Conservation (phyloP, 2,797 vertebrate genomes). For the Corythornis leucogaster region DNA sequence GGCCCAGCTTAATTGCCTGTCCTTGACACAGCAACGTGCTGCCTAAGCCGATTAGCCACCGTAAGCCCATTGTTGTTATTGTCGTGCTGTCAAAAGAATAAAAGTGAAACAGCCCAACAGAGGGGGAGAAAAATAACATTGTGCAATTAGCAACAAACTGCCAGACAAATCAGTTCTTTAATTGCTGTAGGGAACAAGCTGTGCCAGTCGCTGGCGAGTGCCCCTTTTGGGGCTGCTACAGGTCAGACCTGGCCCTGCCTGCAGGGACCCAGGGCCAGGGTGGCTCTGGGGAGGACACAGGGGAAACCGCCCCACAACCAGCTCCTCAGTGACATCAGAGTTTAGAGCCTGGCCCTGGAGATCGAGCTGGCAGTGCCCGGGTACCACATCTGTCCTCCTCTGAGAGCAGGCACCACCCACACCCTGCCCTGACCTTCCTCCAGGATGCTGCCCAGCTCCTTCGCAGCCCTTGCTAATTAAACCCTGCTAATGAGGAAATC, state of each 20-base stretch:
- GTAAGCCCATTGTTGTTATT: slow-evolving; percentile 60
- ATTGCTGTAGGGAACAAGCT: not conserved
- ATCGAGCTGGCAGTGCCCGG: too few species aligned
- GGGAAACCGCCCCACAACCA: accelerated
- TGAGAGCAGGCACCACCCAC: accelerated
- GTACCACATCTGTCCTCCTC: accelerated
- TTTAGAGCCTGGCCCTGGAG: accelerated
- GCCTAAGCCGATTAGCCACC: slow-evolving; percentile 62
- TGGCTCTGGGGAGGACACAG: not conserved
- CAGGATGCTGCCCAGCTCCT: not conserved
- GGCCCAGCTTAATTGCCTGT: slow-evolving; percentile 75
- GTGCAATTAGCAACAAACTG: not conserved
- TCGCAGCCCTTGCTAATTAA: slow-evolving; percentile 5
- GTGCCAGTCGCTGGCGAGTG: accelerated
- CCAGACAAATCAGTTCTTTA: not conserved
- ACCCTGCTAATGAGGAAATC: slow-evolving; percentile 60
- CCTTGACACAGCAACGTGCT: slow-evolving; percentile 68
- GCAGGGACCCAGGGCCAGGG: accelerated
- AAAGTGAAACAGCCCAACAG: not conserved
- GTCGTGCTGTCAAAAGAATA: slow-evolving; percentile 26
- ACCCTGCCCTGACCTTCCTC: accelerated
- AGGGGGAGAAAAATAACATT: accelerated
- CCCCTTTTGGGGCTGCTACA: not conserved
- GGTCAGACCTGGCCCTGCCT: not conserved
- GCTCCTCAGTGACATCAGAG: accelerated